These are phyloP conservation scores for Callipepla californica DNA, from an alignment of 2,113 vertebrate genomes.

Conservation along the genomic window DNA sequence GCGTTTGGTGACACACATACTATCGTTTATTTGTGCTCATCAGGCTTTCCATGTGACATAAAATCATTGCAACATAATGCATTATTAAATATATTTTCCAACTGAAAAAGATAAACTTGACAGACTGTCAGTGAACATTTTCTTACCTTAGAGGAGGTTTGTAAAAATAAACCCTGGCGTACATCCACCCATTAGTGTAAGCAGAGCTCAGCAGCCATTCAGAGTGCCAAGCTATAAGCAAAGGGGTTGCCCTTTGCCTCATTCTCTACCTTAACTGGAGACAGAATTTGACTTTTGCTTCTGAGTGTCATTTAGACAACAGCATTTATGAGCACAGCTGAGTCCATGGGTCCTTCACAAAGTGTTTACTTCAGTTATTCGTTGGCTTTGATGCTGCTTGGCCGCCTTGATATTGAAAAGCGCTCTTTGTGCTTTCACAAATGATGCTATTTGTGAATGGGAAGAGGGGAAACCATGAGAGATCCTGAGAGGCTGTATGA, in stretches of 20 bases:
- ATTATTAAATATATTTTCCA: constrained; percentile 80
- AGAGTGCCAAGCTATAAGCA: background rate
- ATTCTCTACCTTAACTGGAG: background rate
- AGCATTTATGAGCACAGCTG: background rate
- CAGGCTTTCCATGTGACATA: constrained; percentile 72
- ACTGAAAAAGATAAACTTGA: constrained; percentile 48
- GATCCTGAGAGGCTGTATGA: background rate
- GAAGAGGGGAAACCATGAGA: background rate
- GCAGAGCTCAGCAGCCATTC: background rate
- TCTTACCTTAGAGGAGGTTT: constrained; percentile 42
- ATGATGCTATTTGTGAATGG: background rate
- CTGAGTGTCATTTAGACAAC: background rate
- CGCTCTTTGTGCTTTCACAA: background rate
- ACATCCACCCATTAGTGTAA: background rate
- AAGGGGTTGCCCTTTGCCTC: background rate
- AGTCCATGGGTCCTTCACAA: background rate
- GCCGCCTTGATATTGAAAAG: background rate
- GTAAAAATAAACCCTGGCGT: background rate
- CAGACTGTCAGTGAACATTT: constrained; percentile 67
- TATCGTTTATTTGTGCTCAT: constrained; percentile 66
- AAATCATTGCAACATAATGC: constrained; percentile 79
- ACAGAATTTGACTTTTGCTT: constrained; percentile 16
- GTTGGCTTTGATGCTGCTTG: background rate
- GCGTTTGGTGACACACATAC: background rate
- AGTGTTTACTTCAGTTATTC: background rate